Evolutionary conservation across 1,140 invertebrate species (phyloP).

Genomic region (Drosophila erecta): DNA sequence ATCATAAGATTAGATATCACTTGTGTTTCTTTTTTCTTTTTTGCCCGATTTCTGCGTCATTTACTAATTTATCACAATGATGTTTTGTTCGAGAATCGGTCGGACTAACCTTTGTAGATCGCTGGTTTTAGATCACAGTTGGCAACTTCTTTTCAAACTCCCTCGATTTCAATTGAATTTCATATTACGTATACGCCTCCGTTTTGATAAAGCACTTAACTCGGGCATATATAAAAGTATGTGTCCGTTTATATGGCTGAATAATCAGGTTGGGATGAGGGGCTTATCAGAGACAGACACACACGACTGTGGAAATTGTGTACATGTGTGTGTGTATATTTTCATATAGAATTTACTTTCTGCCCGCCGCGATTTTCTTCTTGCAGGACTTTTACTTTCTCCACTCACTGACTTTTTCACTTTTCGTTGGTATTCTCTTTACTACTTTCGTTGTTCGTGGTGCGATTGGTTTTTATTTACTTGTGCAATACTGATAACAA

Average conservation of each 20-base stretch:
- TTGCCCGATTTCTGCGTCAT: slow-evolving; percentile 62
- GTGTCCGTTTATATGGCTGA: slow-evolving; percentile 11
- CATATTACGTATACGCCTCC: slow-evolving; percentile 65
- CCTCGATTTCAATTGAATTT: slow-evolving; percentile 28
- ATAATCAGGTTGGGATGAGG: slow-evolving; percentile 42
- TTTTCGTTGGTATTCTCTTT: slow-evolving; percentile 28
- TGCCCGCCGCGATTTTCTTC: slow-evolving; percentile 1
- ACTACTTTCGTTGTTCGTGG: slow-evolving; percentile 22
- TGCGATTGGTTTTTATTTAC: slow-evolving; percentile 34
- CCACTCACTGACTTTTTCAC: slow-evolving; percentile 16
- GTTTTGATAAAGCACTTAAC: slow-evolving; percentile 49
- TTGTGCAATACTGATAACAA: slow-evolving; percentile 76
- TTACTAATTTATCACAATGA: slow-evolving; percentile 75
- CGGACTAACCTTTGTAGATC: slow-evolving; percentile 52
- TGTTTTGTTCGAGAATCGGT: slow-evolving; percentile 21
- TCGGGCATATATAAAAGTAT: slow-evolving; percentile 23
- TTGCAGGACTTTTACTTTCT: slow-evolving; percentile 33
- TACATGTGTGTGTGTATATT: not conserved
- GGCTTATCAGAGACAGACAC: slow-evolving; percentile 36
- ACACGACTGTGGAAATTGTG: not conserved
- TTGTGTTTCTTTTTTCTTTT: slow-evolving; percentile 17
- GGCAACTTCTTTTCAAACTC: slow-evolving; percentile 34
- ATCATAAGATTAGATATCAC: slow-evolving; percentile 71
- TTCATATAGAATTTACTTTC: slow-evolving; percentile 13
- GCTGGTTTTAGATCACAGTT: not conserved